Percentiles rank a stretch among this genome's conserved stretches.
Conservation (phyloP, 2,888 invertebrate species). For the Phortica magna region DNA sequence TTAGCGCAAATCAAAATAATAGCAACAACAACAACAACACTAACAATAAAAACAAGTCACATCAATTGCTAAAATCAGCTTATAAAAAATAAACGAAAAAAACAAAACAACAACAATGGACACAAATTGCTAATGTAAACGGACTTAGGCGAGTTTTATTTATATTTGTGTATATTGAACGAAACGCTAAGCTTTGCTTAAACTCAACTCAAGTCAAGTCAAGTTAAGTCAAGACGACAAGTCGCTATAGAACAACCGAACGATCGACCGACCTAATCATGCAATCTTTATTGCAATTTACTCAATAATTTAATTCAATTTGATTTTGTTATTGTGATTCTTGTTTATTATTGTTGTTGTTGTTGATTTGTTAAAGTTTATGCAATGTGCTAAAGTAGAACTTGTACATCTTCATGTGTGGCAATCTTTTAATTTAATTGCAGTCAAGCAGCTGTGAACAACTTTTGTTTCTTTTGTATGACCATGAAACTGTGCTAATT, state of each 20-base stretch:
- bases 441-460: background rate
- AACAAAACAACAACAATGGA: too few species aligned
- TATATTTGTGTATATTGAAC: conserved; percentile 19
- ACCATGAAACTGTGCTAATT: conserved; percentile 32
- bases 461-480: background rate
- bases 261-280: conserved; percentile 7
- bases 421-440: background rate
- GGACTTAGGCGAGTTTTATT: conserved; percentile 58
- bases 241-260: background rate
- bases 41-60: conserved; percentile 28
- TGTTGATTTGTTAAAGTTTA: too few species aligned
- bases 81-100: too few species aligned
- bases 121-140: conserved; percentile 70
- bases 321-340: background rate
- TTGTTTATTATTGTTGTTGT: background rate
- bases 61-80: conserved; percentile 46
- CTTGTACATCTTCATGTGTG: conserved; percentile 8
- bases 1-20: conserved; percentile 19
- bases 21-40: conserved; percentile 16
- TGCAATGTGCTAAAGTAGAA: conserved; percentile 13
- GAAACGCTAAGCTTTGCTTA: conserved; percentile 40
- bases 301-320: conserved; percentile 27
- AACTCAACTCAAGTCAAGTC: background rate
- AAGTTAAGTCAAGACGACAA: background rate
- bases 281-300: conserved; percentile 11